Base-by-base conservation (phyloP, 2,888 invertebrate species). In the Lepidochrysops patricia region DNA sequence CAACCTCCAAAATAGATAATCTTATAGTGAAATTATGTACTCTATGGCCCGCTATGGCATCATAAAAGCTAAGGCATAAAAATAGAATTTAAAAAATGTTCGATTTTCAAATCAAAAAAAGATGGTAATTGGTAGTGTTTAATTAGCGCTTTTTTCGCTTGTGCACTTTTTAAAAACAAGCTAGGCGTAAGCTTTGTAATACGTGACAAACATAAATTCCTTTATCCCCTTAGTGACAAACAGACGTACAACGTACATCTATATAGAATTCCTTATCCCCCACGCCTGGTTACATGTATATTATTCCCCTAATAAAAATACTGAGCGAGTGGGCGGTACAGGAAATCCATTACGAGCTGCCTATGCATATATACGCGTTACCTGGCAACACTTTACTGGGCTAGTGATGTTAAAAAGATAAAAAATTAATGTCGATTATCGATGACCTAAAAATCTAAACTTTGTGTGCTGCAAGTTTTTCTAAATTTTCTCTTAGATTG, bases 291-390 rank as follows among this genome's bases (percentile, higher is more conserved):
- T 43, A 43, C 43, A 43, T 43, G 43, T 43, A 32, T 32, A 54
- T 54, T 58, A 49, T n/a, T 48, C 49, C 32, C 49, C 49, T 13
- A 58, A 58, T 58, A 58, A 75, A 76, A 79, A 78, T 77, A 74
- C 70, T 72, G 73, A 72, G 69, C 72, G 67, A 52, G 63, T 72
- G 72, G 75, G 75, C 69, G 75, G 70, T 68, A 67, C 72, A 75
- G 80, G 80, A 75, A 78, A 77, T 79, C 79, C 80, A 82, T 82
- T 82, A 82, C 77, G 67, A 34, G 23, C 13, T 62, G 67, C 60
- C 68, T 67, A 65, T 67, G 66, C 68, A 72, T 66, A 65, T 64
- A 56, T 63, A 66, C 61, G 60, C 57, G 60, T 65, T 72, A 71
- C 68, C 66, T 65, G 60, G 60, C 54, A 60, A 50, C 43, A 27